Evolutionary conservation across 2,797 vertebrate species (phyloP).

Genomic region (Premnoplex brunnescens): DNA sequence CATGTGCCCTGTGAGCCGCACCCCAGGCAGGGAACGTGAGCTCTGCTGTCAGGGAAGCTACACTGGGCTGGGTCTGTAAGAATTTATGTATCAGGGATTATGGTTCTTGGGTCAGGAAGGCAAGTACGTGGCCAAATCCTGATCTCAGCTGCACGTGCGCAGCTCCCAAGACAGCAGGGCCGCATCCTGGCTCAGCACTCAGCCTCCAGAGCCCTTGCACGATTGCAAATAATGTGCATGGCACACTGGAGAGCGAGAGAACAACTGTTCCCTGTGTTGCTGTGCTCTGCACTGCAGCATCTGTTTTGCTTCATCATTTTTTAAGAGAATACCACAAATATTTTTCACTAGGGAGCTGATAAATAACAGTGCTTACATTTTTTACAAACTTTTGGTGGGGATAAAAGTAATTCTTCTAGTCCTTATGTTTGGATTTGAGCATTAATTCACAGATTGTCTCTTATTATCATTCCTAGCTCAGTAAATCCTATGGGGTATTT

Average conservation of each 20-base stretch:
- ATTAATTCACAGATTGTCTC: slow-evolving; percentile 38
- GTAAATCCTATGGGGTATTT: slow-evolving; percentile 11
- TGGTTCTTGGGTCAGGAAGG: neutral
- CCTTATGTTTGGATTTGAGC: slow-evolving; percentile 25
- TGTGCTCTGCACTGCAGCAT: slow-evolving; percentile 30
- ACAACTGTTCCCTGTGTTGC: neutral
- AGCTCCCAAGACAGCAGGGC: neutral
- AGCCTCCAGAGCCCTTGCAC: slow-evolving; percentile 5
- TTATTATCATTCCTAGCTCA: neutral
- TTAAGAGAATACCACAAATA: slow-evolving; percentile 15
- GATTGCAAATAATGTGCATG: neutral
- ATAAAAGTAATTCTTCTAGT: slow-evolving; percentile 2
- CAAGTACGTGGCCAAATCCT: neutral
- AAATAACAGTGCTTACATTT: neutral
- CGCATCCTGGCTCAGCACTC: neutral
- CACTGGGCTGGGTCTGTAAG: accelerated
- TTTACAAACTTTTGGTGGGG: neutral
- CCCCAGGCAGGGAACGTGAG: accelerated
- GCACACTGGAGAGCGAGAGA: neutral
- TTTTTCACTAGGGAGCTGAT: slow-evolving; percentile 31
- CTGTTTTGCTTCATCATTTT: slow-evolving; percentile 59
- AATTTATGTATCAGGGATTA: neutral
- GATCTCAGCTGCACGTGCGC: slow-evolving; percentile 27
- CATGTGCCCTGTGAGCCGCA: neutral
- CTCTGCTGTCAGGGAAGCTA: neutral